Evolutionary conservation across 2,797 vertebrate genomes (phyloP), one percentile per base, ranked within the genome.

Genomic region (Danionella dracula): DNA sequence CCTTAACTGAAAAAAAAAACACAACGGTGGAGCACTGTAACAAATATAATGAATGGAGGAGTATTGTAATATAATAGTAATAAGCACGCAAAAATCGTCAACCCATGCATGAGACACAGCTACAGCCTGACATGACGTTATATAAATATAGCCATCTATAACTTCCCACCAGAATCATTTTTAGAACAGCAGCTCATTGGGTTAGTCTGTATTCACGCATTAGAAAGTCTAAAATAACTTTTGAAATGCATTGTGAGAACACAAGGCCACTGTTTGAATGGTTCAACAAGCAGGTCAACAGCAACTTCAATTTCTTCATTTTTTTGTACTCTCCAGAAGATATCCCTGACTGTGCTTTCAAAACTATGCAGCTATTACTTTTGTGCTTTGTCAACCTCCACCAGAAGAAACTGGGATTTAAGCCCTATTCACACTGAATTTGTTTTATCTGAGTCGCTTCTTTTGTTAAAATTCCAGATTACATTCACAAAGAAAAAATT

Each of bases 311-410:
- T 16, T 61, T 21, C 35, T 13, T 60, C 34, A 31, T 48, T 49
- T 48, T 13, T 55, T 57, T 12, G 34, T 27, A 13, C 27, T 1
- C 41, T 59, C 40, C 11, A 50, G n/a, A n/a, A n/a, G n/a, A n/a
- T n/a, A n/a, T n/a, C n/a, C 34, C 61, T 13, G 32, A 48, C 67
- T 72, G 70, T 77, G 72, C 72, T 77, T 77, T 68, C 75, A 44
- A 32, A 21, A 45, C 59, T 63, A 27, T 40, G 55, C 55, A 63
- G 51, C 50, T 34, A 59, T 67, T 56, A 55, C 64, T 12, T 68
- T 73, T 75, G 76, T 74, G 75, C 72, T 70, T 63, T 51, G 49
- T 55, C 49, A 41, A 17, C 17, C 42, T 35, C 56, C 42, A 13
- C 2, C 59, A 4, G 37, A n/a, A 50, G 46, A 48, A 42, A 8